Conservation (phyloP, 2,113 vertebrate species). For the Gambusia affinis region DNA sequence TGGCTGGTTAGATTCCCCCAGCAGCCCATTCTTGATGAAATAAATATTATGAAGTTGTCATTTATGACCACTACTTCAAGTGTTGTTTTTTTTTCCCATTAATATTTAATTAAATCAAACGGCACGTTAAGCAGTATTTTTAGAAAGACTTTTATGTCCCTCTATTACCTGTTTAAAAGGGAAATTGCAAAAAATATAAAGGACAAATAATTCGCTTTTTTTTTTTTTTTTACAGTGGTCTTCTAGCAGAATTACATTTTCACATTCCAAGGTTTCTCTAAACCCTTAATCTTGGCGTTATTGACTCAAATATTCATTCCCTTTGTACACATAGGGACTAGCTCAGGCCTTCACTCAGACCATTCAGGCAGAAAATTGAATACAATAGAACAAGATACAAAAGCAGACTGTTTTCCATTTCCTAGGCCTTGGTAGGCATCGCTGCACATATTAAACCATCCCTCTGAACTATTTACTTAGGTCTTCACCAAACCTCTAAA, state of each 20-base stretch:
- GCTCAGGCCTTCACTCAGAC: neutral
- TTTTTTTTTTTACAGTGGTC: no score
- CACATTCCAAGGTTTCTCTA: no score
- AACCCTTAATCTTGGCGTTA: neutral
- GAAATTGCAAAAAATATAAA: neutral
- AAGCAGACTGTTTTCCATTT: conserved; percentile 11
- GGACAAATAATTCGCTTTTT: neutral
- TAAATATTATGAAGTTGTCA: no score
- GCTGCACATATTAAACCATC: neutral
- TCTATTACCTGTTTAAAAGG: neutral
- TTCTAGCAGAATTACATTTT: neutral
- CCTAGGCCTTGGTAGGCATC: neutral
- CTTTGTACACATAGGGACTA: neutral
- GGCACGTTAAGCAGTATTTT: neutral
- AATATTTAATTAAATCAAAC: neutral
- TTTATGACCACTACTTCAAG: neutral
- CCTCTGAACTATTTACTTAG: neutral
- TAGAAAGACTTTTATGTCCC: neutral
- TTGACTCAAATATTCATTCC: neutral
- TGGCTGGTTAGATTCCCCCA: no score
- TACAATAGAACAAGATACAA: conserved; percentile 5
- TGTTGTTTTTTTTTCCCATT: neutral
- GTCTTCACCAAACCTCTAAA: neutral
- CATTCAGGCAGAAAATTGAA: conserved; percentile 7
- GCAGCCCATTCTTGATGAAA: no score